Conservation (phyloP, 1,140 invertebrate species). For the Cydia fagiglandana region DNA sequence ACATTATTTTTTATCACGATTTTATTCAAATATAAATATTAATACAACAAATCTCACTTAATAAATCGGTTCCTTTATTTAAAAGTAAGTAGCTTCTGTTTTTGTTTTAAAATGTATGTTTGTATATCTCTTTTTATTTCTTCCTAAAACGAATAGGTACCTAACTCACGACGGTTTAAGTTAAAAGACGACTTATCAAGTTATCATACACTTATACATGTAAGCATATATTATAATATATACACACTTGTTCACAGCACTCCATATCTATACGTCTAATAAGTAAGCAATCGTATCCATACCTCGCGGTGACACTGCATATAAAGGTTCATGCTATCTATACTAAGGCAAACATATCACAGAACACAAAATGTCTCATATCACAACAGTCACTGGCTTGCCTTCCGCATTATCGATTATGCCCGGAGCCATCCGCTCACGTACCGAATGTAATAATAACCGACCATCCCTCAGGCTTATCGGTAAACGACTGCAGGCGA, state of each 20-base stretch:
- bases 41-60: no score
- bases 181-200: no score
- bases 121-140: no score
- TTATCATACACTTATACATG: no score
- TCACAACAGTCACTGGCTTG: constrained; percentile 52
- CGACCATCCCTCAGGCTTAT: constrained; percentile 77
- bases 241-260: constrained; percentile 4
- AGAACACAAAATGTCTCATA: constrained; percentile 63
- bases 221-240: background rate
- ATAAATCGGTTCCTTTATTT: no score
- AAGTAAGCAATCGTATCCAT: constrained; percentile 47
- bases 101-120: no score
- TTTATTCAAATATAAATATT: no score
- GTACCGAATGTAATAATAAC: constrained; percentile 74
- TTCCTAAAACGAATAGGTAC: no score
- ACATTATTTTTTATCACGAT: no score
- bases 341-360: constrained; percentile 77
- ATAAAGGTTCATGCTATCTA: constrained; percentile 75
- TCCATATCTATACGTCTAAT: constrained; percentile 22
- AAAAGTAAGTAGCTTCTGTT: no score
- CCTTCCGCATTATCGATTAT: constrained; percentile 41
- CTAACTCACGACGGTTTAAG: no score
- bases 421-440: constrained; percentile 65
- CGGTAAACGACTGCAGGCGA: constrained; percentile 78
- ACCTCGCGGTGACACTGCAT: constrained; percentile 78